Evolutionary conservation across 2,888 invertebrate species (phyloP).

Genomic region (Corbicula japonica): DNA sequence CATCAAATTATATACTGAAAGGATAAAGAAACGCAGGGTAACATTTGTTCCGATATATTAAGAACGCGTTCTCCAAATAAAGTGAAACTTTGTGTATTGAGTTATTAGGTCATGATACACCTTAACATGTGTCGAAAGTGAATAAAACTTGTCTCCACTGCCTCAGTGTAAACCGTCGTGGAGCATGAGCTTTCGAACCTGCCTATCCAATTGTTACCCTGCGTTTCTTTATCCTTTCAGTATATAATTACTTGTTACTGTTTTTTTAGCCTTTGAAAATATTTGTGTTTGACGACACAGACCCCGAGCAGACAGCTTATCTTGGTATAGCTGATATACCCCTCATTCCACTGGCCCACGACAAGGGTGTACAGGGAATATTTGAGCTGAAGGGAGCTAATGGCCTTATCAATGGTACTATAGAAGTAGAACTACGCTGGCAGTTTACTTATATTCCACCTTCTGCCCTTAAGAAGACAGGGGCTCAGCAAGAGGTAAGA

Average conservation of each 20-base stretch:
- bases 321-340: constrained; percentile 86
- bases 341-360: constrained; percentile 85
- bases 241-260: background rate
- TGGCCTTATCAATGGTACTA: constrained; percentile 81
- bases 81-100: too few relatives aligned
- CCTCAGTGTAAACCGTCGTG: too few relatives aligned
- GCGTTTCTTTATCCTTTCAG: too few relatives aligned
- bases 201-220: too few relatives aligned
- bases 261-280: constrained; percentile 82
- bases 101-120: too few relatives aligned
- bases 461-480: constrained; percentile 53
- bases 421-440: constrained; percentile 86
- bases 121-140: too few relatives aligned
- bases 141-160: too few relatives aligned
- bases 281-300: constrained; percentile 87
- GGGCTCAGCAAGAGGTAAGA: constrained; percentile 26
- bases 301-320: constrained; percentile 85
- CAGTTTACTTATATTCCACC: constrained; percentile 86
- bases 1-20: background rate
- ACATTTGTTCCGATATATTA: too few relatives aligned
- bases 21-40: too few relatives aligned
- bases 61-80: too few relatives aligned
- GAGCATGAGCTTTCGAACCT: too few relatives aligned
- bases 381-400: constrained; percentile 84
- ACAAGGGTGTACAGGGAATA: constrained; percentile 84